Evolutionary conservation across 1,140 invertebrate genomes (phyloP).

Genomic region (Gyrodactylus salaris): DNA sequence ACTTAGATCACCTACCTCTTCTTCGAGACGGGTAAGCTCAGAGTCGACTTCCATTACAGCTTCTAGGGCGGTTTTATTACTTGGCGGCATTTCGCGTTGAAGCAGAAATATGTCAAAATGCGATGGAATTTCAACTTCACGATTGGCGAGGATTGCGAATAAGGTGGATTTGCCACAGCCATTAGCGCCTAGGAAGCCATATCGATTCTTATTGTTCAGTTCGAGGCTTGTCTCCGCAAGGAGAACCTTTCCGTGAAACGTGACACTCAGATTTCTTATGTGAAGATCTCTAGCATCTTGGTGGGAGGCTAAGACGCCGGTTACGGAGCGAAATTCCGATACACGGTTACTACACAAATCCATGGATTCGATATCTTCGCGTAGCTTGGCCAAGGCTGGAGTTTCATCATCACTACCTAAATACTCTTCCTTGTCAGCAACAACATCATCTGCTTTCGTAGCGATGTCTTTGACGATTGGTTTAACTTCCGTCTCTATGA

Average conservation of each 20-base stretch:
- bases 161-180: conserved; percentile 81
- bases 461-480: background rate
- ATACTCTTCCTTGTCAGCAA: no score
- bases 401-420: conserved; percentile 4
- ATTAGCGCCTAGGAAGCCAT: conserved; percentile 76
- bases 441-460: background rate
- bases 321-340: conserved; percentile 62
- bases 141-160: conserved; percentile 50
- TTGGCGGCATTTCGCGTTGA: conserved; percentile 73
- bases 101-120: conserved; percentile 92
- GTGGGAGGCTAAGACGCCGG: conserved; percentile 67
- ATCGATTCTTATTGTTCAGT: conserved; percentile 71
- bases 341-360: conserved; percentile 28
- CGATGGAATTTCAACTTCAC: conserved; percentile 74
- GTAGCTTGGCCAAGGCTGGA: background rate
- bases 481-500: background rate
- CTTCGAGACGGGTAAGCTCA: conserved; percentile 57
- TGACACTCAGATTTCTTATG: conserved; percentile 79
- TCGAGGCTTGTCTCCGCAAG: conserved; percentile 75
- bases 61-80: conserved; percentile 48
- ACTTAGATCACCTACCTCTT: conserved; percentile 54
- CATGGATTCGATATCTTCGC: conserved; percentile 1
- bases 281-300: conserved; percentile 73
- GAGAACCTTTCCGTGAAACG: conserved; percentile 79
- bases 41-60: conserved; percentile 94